Evolutionary conservation across 2,888 invertebrate genomes (phyloP).

Genomic region (Eupithecia tripunctaria): DNA sequence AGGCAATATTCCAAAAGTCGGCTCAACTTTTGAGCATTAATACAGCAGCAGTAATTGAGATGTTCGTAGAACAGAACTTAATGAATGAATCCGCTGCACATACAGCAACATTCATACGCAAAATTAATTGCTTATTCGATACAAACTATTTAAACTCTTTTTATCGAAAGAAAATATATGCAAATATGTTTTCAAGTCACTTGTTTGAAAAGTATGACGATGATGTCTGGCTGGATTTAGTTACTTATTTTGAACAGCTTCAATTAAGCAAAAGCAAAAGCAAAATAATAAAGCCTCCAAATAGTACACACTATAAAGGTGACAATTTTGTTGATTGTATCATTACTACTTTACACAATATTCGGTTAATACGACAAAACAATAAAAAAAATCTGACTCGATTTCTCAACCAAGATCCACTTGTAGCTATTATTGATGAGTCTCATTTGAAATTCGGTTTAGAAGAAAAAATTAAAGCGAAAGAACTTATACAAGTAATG

Average conservation of each 20-base stretch:
- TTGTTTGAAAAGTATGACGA: background rate
- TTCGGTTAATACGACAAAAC: background rate
- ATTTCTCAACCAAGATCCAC: background rate
- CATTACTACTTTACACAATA: background rate
- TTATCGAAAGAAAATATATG: background rate
- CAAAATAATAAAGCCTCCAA: slow-evolving; percentile 2
- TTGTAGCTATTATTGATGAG: slow-evolving; percentile 1
- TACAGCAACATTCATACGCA: background rate
- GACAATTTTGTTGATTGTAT: background rate
- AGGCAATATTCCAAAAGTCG: background rate
- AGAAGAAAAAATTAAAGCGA: background rate
- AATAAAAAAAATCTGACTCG: background rate
- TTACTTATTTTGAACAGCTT: background rate
- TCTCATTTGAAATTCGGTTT: background rate
- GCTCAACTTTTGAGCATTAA: background rate
- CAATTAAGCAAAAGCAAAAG: too few relatives aligned
- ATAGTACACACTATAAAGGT: background rate
- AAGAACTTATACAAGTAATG: background rate
- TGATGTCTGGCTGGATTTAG: background rate
- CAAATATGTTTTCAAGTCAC: background rate
- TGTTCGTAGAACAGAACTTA: background rate
- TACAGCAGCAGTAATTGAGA: background rate
- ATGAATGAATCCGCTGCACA: background rate
- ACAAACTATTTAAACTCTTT: background rate
- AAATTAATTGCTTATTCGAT: background rate